These are phyloP conservation scores for Tretioscincus oriximinensis DNA, from an alignment of 2,113 vertebrate species.

Conservation along the genomic window DNA sequence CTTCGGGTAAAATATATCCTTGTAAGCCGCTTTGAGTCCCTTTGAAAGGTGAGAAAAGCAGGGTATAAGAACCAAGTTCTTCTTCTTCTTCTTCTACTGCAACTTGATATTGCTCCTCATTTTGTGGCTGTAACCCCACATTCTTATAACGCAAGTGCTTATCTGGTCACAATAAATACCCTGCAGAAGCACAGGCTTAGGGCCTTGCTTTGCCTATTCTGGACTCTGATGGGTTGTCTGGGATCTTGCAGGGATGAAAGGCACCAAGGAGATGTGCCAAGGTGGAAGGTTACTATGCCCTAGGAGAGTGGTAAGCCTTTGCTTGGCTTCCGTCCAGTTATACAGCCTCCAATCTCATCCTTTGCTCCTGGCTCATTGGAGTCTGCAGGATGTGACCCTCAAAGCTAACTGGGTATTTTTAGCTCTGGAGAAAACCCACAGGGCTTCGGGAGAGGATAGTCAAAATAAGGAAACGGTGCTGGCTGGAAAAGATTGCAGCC, in stretches of 20 bases:
- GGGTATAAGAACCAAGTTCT: too few relatives aligned
- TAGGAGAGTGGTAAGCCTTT: background rate
- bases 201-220: background rate
- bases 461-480: constrained; percentile 18
- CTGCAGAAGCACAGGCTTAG: too few relatives aligned
- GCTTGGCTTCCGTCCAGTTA: background rate
- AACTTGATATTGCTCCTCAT: too few relatives aligned
- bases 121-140: too few relatives aligned
- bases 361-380: background rate
- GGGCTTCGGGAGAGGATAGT: background rate
- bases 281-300: background rate
- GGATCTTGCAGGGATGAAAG: background rate
- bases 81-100: too few relatives aligned
- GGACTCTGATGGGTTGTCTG: background rate
- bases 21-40: too few relatives aligned
- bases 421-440: constrained; percentile 54
- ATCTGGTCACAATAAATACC: too few relatives aligned
- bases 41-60: too few relatives aligned
- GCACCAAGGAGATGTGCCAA: background rate
- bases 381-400: background rate
- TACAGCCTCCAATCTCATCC: background rate
- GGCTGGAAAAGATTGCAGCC: background rate
- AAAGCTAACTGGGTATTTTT: constrained; percentile 55
- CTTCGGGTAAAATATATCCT: too few relatives aligned
- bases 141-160: too few relatives aligned